Evolutionary conservation across 2,888 invertebrate species (phyloP), one percentile per base, ranked within the genome.

Genomic region (Chrysotoxum bicinctum): DNA sequence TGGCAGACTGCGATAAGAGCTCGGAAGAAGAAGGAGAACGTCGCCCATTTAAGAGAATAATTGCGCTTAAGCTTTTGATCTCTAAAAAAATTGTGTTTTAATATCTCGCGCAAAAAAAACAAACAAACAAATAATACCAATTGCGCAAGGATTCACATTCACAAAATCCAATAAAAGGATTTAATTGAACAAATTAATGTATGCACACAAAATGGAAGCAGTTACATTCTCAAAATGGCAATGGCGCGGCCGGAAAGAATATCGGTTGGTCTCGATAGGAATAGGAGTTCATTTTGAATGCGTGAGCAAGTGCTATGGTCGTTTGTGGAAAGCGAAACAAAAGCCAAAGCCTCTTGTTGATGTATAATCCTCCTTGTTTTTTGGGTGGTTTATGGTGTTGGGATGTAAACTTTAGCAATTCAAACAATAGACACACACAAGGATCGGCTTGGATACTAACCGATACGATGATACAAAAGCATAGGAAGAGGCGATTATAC

Each of bases 131-230:
- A 26, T 10, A 19, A 56, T 23, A 45, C 21, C 54, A 64, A 14
- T 23, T n/a, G 32, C 43, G 3, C 30, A 58, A 54, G 50, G 40
- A 56, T 76, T 35, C 30, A 16, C 43, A 26, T 45, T 45, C 19
- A 43, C 19, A 32, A 37, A 78, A 78, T 64, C 69, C 56, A 54
- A 82, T 73, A 54, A 64, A 50, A 32, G 54, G 58, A 73, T 82
- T 82, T 82, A 77, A 78, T 83, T 83, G 68, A 73, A 69, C 68
- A 78, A 69, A 78, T 74, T 54, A 74, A 69, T 78, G 62, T 37
- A 60, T 52, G 16, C 60, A 21, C 43, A 72, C 26, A 10, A 56
- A 64, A 43, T 69, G 54, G 48, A 50, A 66, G 66, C 19, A 45
- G 60, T 60, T 45, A 64, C 64, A 62, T 43, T 26, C 26, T 7